Evolutionary conservation across 2,797 vertebrate genomes (phyloP).

Genomic region (Squalus acanthias): DNA sequence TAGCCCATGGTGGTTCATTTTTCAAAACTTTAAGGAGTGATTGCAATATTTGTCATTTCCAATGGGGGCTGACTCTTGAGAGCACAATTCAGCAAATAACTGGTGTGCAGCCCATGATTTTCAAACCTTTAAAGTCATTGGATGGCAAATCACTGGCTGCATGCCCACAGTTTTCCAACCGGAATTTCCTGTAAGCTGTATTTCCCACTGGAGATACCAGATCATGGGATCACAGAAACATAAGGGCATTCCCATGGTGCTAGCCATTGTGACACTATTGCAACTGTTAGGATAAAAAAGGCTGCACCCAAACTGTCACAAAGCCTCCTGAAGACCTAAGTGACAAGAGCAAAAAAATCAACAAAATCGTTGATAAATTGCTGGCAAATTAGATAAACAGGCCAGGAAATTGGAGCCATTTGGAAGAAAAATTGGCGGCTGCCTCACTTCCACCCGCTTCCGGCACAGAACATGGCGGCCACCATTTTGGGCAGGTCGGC

Average conservation of each 20-base stretch:
- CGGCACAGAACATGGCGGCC: no score
- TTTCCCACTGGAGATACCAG: background rate
- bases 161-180: background rate
- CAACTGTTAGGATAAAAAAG: background rate
- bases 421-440: no score
- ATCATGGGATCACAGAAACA: background rate
- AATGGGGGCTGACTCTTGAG: background rate
- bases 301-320: background rate
- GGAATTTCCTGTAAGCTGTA: background rate
- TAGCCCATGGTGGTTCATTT: background rate
- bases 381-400: background rate
- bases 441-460: no score
- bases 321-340: background rate
- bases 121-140: background rate
- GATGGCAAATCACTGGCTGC: no score
- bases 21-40: background rate
- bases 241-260: background rate
- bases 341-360: background rate
- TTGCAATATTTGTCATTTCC: background rate
- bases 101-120: background rate
- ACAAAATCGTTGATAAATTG: background rate
- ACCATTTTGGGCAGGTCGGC: no score
- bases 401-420: no score
- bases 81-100: background rate
- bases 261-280: background rate